These are phyloP conservation scores for Vannuccia rotundouncinata DNA, from an alignment of 2,888 invertebrate species.

Conservation along the genomic window DNA sequence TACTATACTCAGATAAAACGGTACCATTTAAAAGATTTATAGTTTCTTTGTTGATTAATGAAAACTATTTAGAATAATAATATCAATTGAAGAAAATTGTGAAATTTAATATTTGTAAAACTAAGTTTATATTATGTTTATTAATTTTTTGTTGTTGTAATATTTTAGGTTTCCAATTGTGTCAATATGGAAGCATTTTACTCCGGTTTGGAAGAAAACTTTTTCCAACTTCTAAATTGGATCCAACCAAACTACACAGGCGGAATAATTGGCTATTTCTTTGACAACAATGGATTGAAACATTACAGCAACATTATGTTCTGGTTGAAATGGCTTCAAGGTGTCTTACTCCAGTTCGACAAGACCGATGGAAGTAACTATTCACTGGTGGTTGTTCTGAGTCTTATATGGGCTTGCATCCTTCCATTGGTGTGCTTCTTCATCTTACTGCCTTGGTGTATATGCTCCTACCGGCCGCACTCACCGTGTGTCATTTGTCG, in stretches of 20 bases:
- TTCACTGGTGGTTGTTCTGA: background rate
- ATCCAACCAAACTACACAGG: background rate
- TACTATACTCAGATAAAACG: too few relatives aligned
- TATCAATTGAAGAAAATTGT: too few relatives aligned
- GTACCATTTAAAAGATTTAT: too few relatives aligned
- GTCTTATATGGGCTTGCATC: background rate
- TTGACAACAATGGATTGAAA: background rate
- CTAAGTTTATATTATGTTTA: too few relatives aligned
- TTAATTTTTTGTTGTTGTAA: too few relatives aligned
- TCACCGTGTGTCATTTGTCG: background rate
- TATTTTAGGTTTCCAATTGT: too few relatives aligned
- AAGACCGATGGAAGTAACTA: background rate
- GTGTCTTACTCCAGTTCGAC: background rate
- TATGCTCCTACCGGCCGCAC: background rate
- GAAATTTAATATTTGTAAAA: too few relatives aligned
- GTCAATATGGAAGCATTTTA: too few relatives aligned
- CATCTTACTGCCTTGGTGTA: background rate
- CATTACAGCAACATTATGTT: background rate
- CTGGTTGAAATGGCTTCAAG: background rate
- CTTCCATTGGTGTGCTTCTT: background rate
- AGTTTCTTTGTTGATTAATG: too few relatives aligned
- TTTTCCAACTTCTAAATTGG: background rate
- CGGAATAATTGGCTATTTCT: background rate
- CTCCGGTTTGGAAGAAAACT: background rate
- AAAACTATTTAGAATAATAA: too few relatives aligned